These are phyloP conservation scores for Podilymbus podiceps DNA, from an alignment of 2,113 vertebrate species.

Conservation along the genomic window DNA sequence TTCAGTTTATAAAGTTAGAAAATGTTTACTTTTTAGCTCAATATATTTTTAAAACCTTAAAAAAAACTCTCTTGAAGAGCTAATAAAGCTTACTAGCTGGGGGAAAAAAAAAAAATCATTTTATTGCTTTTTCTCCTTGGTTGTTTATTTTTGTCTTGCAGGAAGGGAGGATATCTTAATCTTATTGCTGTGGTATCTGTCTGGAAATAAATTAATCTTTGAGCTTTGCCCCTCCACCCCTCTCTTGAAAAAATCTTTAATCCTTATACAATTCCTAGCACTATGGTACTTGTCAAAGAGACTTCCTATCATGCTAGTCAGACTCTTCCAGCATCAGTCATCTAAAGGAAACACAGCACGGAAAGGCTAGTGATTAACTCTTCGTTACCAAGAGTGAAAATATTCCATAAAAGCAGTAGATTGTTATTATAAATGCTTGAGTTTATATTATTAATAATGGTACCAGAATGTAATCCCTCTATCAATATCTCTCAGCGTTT, in stretches of 20 bases:
- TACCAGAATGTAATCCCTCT: too few species aligned
- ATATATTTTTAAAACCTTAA: background rate
- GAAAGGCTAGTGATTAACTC: background rate
- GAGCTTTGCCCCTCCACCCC: background rate
- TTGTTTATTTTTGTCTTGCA: conserved; percentile 46
- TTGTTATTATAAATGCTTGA: background rate
- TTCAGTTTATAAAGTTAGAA: background rate
- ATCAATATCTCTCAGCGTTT: background rate
- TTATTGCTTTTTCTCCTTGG: conserved; percentile 26
- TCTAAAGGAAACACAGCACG: background rate
- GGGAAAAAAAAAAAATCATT: background rate
- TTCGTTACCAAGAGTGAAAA: background rate
- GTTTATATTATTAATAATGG: background rate
- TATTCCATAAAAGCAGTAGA: background rate
- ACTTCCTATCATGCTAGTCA: background rate
- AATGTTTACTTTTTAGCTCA: background rate
- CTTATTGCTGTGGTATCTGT: background rate
- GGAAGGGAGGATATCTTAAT: background rate
- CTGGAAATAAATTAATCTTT: background rate
- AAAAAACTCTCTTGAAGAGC: background rate
- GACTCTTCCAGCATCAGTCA: background rate
- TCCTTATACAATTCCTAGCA: background rate
- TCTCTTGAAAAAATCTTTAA: background rate
- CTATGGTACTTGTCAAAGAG: background rate
- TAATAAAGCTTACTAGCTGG: background rate